phyloP scores from a whole-genome alignment of 1,140 invertebrate species.

The Leptestheria dahalacensis region DNA sequence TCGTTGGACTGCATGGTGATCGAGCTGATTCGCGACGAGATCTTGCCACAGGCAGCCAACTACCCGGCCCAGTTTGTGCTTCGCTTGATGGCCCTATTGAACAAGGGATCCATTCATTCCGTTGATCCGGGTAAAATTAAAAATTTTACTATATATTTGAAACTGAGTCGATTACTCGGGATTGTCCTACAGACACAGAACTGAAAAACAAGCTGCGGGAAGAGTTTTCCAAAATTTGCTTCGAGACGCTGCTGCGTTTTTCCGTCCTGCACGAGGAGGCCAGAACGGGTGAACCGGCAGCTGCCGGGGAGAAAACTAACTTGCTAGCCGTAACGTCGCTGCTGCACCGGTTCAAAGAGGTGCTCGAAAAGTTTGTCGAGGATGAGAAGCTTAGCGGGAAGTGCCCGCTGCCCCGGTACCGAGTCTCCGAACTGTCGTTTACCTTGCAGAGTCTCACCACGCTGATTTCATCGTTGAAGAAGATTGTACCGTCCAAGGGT shows the following conservation, averaged over 20 bases:
- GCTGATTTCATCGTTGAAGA: slow-evolving; percentile 77
- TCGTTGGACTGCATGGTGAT: slow-evolving; percentile 74
- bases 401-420: slow-evolving; percentile 75
- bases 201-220: slow-evolving; percentile 69
- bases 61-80: slow-evolving; percentile 76
- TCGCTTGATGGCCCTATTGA: slow-evolving; percentile 72
- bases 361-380: slow-evolving; percentile 51
- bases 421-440: slow-evolving; percentile 88
- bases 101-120: slow-evolving; percentile 87
- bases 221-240: slow-evolving; percentile 90
- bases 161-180: too few species aligned
- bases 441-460: slow-evolving; percentile 91
- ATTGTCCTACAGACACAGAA: slow-evolving; percentile 49
- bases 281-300: slow-evolving; percentile 15
- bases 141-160: too few species aligned
- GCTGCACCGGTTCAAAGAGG: slow-evolving; percentile 81
- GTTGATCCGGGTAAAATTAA: slow-evolving; percentile 47
- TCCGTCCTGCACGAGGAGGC: slow-evolving; percentile 36
- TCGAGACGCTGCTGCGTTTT: slow-evolving; percentile 89
- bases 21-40: slow-evolving; percentile 66
- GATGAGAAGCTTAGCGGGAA: slow-evolving; percentile 79
- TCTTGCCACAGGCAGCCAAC: slow-evolving; percentile 59
- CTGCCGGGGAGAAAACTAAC: slow-evolving; percentile 40
- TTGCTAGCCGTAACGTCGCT: slow-evolving; percentile 78
- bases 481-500: slow-evolving; percentile 72